phyloP scores from a whole-genome alignment of 2,888 invertebrate species.

The Hermodice carunculata region DNA sequence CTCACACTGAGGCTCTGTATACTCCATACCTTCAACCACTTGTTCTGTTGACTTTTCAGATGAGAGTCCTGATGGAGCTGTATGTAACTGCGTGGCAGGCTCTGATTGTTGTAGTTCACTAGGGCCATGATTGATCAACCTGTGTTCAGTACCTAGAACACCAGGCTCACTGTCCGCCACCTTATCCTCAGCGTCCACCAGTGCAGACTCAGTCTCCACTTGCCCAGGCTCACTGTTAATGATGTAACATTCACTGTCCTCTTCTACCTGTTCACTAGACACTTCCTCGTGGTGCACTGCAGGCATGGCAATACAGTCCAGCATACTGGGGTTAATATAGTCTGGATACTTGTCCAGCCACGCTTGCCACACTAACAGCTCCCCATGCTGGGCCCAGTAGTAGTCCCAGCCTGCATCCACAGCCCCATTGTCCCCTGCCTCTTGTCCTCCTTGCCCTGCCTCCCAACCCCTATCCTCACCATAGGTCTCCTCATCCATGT shows the following conservation, averaged over 20 bases:
- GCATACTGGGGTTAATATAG: conserved; percentile 23
- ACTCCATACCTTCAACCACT: not conserved
- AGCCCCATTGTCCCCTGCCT: conserved; percentile 15
- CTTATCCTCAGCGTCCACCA: not conserved
- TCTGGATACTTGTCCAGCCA: conserved; percentile 65
- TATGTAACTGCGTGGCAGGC: no score
- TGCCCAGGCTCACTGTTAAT: not conserved
- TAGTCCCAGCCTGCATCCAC: conserved; percentile 50
- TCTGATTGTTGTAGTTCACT: no score
- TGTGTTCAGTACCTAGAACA: no score
- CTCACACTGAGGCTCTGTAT: conserved; percentile 2
- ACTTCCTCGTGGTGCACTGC: conserved; percentile 7
- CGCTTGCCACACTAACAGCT: conserved; percentile 58
- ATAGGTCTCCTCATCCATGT: no score
- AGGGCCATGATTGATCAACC: no score
- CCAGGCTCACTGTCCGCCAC: not conserved
- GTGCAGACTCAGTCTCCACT: not conserved
- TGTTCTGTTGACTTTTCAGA: no score
- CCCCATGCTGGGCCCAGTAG: conserved; percentile 61
- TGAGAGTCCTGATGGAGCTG: no score
- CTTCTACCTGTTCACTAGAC: not conserved
- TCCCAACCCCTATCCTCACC: no score
- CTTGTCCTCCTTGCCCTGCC: not conserved
- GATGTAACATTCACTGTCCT: not conserved
- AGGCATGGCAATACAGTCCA: conserved; percentile 14